Evolutionary conservation across 2,888 invertebrate species (phyloP), one percentile per base, ranked within the genome.

Genomic region (Cephonodes hylas): DNA sequence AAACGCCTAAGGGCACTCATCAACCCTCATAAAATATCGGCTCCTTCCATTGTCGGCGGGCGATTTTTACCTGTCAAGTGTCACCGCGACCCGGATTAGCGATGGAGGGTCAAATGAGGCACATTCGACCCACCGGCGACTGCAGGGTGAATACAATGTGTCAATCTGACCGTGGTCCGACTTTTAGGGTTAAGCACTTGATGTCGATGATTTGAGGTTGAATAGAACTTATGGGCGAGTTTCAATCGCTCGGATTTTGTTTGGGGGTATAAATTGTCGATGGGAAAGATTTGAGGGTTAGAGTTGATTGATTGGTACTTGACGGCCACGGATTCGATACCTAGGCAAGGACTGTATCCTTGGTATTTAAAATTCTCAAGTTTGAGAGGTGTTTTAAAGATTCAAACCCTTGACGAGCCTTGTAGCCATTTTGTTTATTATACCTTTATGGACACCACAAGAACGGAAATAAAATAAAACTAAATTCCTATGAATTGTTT

Each of bases 41-140:
- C 68, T 61, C 72, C 74, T 73, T 72, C 74, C 65, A 76, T 80
- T 77, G 79, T 77, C 67, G 67, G 65, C 69, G 53, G 70, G 66
- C 77, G 76, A 75, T 76, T 80, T 78, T 78, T 79, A 78, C 78
- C 79, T 80, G 80, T 77, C 79, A 77, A 78, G 77, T 75, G 73
- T 70, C 72, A 68, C 69, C 70, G 73, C 65, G 77, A 72, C 76
- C 74, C 74, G 74, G 77, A 76, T 79, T 79, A 79, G 71, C 67
- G 48, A 53, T 60, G 42, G 60, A 60, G 48, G 60, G 48, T 60
- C 48, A 53, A 53, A 60, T 42, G 60, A 60, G 60, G 42, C 48
- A 13, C 25, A 53, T 42, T 23, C 60, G 53, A 45, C 48, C 60
- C 53, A 42, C n/a, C 25, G 10, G 42, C 27, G 18, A 53, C 27